Evolutionary conservation across 2,888 invertebrate species (phyloP), one percentile per base, ranked within the genome.

Genomic region (Seira musarum): DNA sequence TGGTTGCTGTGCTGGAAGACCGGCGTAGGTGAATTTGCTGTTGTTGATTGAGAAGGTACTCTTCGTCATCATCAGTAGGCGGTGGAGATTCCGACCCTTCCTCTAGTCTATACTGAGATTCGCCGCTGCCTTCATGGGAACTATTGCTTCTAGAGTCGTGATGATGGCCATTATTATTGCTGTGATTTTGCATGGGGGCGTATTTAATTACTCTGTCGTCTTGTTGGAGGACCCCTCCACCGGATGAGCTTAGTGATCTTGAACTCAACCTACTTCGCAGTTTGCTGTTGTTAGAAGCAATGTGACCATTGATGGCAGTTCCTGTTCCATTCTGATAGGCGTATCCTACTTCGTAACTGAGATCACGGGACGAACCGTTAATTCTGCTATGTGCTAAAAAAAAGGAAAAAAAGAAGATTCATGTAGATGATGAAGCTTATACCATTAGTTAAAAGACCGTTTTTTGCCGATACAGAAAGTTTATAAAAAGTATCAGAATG

Each of bases 81-180:
- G 49, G 67, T 1, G 67, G 30, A 21, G 79, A 79, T 25, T 79
- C 79, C 1, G 79, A 79, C 0, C 68, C 72, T 2, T 79, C 79
- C n/a, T 79, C 68, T 2, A 53, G 17, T 53, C 17, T 19, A 25
- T 49, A 79, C 1, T 61, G 65, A 3, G 57, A n/a, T 17, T 79
- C 73, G 0, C 19, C 66, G 1, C 17, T n/a, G 10, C 66, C 79
- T 19, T 79, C 30, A 30, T 30, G 72, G 5, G 79, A 79, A 24
- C 72, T 73, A n/a, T 79, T 79, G 53, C 79, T 79, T 53, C 73
- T 24, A 0, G 79, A 79, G 64, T 79, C 79, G 13, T 79, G 79
- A 15, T 57, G 30, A 30, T 30, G 30, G 30, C 30, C 30, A 61
- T 66, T 75, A 15, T 57, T 61, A 6, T 24, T 22, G 19, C 67